phyloP scores from a whole-genome alignment of 35 echinoderm and acorn worm species.

The Lytechinus pictus region DNA sequence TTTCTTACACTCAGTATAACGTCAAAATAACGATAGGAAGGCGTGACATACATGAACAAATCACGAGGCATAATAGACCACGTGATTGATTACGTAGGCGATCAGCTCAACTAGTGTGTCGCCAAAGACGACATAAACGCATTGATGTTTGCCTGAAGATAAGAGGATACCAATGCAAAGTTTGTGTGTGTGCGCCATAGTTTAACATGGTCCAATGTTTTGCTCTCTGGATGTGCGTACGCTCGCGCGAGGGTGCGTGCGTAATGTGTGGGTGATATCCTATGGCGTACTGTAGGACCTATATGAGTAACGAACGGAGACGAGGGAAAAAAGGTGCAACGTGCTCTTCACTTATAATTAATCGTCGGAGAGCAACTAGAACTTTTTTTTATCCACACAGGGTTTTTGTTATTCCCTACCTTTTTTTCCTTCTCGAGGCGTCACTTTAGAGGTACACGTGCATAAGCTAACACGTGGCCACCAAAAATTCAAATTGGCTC shows the following conservation, averaged over 20 bases:
- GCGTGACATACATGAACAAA: neutral
- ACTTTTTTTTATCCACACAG: neutral
- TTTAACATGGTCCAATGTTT: too few relatives aligned
- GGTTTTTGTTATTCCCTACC: neutral
- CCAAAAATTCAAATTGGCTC: conserved; percentile 9
- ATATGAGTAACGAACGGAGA: neutral
- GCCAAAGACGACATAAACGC: neutral
- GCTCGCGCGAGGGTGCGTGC: neutral
- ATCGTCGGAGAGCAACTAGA: neutral
- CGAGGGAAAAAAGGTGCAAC: neutral
- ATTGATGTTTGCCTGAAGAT: neutral
- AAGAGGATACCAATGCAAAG: neutral
- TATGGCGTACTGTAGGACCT: neutral
- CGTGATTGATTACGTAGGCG: neutral
- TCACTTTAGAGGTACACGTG: neutral
- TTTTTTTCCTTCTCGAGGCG: neutral
- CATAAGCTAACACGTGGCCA: neutral
- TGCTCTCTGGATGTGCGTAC: too few relatives aligned
- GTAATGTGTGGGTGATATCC: neutral
- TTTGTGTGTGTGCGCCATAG: too few relatives aligned
- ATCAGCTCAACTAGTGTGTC: neutral
- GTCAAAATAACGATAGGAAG: neutral
- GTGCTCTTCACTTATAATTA: neutral
- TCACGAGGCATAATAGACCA: neutral
- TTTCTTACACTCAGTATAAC: too few relatives aligned